Percentiles rank a stretch among this genome's conserved stretches.
phyloP scores from a whole-genome alignment of 2,888 invertebrate genomes.

The Ochropleura plecta region DNA sequence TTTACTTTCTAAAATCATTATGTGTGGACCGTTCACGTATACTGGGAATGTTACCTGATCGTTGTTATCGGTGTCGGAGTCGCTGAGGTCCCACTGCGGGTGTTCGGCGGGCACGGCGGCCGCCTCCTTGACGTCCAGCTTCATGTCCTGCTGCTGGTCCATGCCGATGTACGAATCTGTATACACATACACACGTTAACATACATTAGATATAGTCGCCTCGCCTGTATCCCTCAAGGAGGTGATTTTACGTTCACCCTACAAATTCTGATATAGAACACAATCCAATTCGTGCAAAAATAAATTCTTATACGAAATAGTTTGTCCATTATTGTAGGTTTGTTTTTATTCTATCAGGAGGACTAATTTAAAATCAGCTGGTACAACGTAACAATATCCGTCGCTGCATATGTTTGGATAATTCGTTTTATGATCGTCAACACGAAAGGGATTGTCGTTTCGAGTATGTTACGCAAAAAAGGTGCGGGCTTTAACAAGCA shows the following conservation, averaged over 20 bases:
- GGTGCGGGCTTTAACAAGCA: too few species aligned
- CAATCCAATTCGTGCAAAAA: not conserved
- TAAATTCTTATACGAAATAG: not conserved
- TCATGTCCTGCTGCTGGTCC: conserved; percentile 98
- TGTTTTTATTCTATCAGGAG: not conserved
- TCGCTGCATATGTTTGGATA: not conserved
- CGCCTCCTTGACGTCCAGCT: conserved; percentile 99
- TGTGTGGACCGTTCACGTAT: too few species aligned
- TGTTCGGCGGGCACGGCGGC: conserved; percentile 97
- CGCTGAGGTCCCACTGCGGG: conserved; percentile 99
- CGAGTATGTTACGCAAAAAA: not conserved
- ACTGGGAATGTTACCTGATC: conserved; percentile 80
- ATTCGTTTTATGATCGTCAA: not conserved
- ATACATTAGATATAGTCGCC: not conserved
- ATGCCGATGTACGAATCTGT: conserved; percentile 98
- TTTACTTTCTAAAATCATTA: too few species aligned
- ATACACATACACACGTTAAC: conserved; percentile 7
- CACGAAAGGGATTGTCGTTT: conserved; percentile 8
- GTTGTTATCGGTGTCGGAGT: conserved; percentile 95
- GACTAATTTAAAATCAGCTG: not conserved
- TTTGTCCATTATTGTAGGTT: not conserved
- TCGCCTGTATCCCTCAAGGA: not conserved
- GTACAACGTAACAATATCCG: not conserved
- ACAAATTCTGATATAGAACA: not conserved
- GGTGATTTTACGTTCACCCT: not conserved